Evolutionary conservation across 64 coral and sea anemone genomes (phyloP), one percentile per base, ranked within the genome.

Genomic region (Catalaphyllia jardinei): DNA sequence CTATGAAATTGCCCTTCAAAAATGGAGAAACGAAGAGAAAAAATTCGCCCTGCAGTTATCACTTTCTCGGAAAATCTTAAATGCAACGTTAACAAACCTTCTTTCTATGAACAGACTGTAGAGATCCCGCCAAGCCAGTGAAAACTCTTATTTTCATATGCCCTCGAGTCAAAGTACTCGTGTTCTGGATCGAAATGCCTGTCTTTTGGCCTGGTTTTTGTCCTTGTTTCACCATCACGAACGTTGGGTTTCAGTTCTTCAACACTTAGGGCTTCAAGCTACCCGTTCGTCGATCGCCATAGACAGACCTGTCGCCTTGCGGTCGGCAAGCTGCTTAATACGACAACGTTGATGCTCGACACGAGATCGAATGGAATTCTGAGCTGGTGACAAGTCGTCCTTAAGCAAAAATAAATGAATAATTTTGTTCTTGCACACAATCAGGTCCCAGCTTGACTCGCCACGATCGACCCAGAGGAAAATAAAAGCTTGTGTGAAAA

Each of bases 61-160:
- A 22, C 18, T 8, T 73, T n/a, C 42, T 33, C 29, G 30, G 35
- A 65, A 65, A 38, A 39, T 33, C 18, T 80, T 29, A 73, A 0
- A 72, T 71, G 20, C 5, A 46, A 15, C 57, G 30, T 35, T 29
- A 72, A 86, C 52, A 73, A 73, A 96, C 95, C 95, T 97, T 84
- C 33, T 76, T 93, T 38, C 91, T 22, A 2, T 78, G 90, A 14
- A 64, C 38, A 79, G 90, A 87, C 6, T 85, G 62, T 3, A 93
- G 52, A 14, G 86, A 67, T 11, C 92, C 87, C 18, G 91, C 67
- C 8, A 93, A 33, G 13, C 95, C 95, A 42, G 87, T 93, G 4
- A 97, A 79, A 76, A 97, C 80, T 11, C 95, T 67, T 46, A 97
- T 97, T 69, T 92, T 75, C 83, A 92, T 91, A 64, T 93, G 91